These are phyloP conservation scores for Gallinago solitaria DNA, from an alignment of 2,797 vertebrate genomes.

Conservation along the genomic window DNA sequence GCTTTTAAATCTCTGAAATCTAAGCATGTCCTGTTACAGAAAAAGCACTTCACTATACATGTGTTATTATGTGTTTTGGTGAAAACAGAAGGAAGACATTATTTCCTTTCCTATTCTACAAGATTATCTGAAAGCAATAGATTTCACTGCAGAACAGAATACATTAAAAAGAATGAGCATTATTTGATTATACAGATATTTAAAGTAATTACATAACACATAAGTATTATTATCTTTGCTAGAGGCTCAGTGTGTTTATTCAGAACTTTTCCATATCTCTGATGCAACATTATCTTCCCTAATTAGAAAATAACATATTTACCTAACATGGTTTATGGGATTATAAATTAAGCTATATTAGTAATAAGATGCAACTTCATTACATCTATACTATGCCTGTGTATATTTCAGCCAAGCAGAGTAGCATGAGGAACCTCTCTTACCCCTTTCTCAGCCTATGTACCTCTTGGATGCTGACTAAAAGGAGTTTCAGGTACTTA, in stretches of 20 bases:
- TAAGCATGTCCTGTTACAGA: neutral
- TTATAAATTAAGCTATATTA: constrained; percentile 4
- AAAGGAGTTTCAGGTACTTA: neutral
- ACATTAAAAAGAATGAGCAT: neutral
- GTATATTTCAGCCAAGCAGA: neutral
- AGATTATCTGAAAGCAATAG: neutral
- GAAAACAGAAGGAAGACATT: neutral
- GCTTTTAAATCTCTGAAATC: neutral
- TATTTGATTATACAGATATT: constrained; percentile 14
- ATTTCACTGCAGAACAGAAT: constrained; percentile 8
- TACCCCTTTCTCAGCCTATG: neutral
- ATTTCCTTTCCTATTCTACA: neutral
- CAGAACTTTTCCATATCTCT: neutral
- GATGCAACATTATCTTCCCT: neutral
- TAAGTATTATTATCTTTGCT: constrained; percentile 21
- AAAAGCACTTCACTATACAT: neutral
- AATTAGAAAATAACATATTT: constrained; percentile 39
- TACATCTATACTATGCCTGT: neutral
- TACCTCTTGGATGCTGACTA: neutral
- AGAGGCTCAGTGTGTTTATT: constrained; percentile 10
- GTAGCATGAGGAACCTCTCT: neutral
- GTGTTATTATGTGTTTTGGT: neutral
- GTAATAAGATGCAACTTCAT: neutral
- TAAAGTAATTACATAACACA: constrained; percentile 9
- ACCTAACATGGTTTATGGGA: neutral